A percentile compares a stretch with the other conserved stretches of the same genome.
Conservation (phyloP, 2,888 invertebrate species). For the Palloptera scutellata region DNA sequence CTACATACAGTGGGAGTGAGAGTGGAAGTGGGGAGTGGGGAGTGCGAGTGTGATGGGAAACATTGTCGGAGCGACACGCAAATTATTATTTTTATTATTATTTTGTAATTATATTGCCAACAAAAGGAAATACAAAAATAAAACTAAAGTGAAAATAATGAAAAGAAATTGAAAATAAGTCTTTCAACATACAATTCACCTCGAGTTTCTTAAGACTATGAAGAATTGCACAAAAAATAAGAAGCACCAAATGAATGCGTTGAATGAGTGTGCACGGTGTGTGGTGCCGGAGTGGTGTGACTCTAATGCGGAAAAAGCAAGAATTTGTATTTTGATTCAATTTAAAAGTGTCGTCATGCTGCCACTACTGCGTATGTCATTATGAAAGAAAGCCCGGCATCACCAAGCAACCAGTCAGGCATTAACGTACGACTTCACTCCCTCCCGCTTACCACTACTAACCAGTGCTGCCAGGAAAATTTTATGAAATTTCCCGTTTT, state of each 20-base stretch:
- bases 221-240: not conserved
- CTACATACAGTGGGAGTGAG: too few species aligned
- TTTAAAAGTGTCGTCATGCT: slow-evolving; percentile 43
- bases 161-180: not conserved
- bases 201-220: not conserved
- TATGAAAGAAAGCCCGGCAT: slow-evolving; percentile 19
- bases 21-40: not conserved
- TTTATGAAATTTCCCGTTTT: too few species aligned
- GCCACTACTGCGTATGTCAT: slow-evolving; percentile 32
- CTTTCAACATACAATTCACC: not conserved
- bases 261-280: too few species aligned
- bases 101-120: not conserved
- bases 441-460: not conserved
- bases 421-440: too few species aligned
- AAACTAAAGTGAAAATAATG: not conserved
- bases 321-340: slow-evolving; percentile 40
- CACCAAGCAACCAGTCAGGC: not conserved
- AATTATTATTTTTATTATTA: not conserved
- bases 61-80: not conserved
- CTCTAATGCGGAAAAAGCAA: not conserved
- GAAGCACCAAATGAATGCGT: not conserved
- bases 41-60: too few species aligned
- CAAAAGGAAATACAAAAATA: not conserved
- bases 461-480: too few species aligned
- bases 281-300: not conserved